Conservation (phyloP, 35 echinoderm and acorn worm species). For the Ptychodera flava region DNA sequence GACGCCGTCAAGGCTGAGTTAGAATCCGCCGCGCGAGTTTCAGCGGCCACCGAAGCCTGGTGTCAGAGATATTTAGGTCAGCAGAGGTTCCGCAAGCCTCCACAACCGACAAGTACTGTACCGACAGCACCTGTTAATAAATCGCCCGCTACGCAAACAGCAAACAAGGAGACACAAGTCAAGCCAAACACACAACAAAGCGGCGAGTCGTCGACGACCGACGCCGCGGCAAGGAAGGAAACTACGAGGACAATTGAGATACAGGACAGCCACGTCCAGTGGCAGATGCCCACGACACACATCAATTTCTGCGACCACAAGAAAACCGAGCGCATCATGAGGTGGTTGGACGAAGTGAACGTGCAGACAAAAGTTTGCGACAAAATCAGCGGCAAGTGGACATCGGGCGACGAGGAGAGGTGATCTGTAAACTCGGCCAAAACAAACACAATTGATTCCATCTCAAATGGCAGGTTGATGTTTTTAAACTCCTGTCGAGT, state of each 20-base stretch:
- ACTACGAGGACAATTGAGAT: neutral
- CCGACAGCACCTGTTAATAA: neutral
- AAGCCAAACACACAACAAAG: neutral
- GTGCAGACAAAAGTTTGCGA: neutral
- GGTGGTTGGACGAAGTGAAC: neutral
- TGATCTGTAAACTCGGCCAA: too few species aligned
- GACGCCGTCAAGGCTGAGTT: neutral
- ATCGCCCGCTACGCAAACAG: neutral
- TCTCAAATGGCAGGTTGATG: too few species aligned
- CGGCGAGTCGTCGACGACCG: too few species aligned
- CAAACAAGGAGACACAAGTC: neutral
- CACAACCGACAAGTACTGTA: neutral
- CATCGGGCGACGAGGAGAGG: neutral
- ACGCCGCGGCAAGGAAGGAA: neutral
- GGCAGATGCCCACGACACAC: neutral
- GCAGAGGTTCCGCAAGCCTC: neutral
- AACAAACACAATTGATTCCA: too few species aligned
- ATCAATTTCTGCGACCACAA: neutral
- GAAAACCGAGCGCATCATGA: neutral
- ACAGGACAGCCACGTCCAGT: neutral
- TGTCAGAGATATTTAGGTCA: neutral
- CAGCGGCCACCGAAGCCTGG: neutral
- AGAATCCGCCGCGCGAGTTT: neutral
- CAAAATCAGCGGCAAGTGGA: neutral
- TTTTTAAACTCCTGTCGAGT: too few species aligned